phyloP scores from a whole-genome alignment of 2,888 invertebrate species.

The Carcina quercana region DNA sequence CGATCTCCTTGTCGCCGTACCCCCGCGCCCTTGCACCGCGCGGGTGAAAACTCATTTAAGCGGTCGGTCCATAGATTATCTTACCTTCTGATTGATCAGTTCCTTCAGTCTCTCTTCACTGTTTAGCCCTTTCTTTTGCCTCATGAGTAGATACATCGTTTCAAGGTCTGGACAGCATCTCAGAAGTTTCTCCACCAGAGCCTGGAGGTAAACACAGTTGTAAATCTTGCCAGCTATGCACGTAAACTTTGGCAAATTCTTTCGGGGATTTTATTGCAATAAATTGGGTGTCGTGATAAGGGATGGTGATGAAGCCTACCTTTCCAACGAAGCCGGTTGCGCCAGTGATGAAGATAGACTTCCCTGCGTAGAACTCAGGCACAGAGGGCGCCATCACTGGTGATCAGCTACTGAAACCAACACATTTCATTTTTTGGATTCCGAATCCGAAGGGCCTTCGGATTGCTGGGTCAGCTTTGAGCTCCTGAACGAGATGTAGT shows the following conservation, averaged over 20 bases:
- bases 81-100: constrained; percentile 32
- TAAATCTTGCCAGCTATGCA: too few species aligned
- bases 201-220: too few species aligned
- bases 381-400: constrained; percentile 45
- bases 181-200: constrained; percentile 83
- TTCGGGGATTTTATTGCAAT: too few species aligned
- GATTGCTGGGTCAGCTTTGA: too few species aligned
- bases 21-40: too few species aligned
- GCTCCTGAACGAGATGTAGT: too few species aligned
- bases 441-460: too few species aligned
- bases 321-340: constrained; percentile 82
- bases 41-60: too few species aligned
- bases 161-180: constrained; percentile 78
- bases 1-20: too few species aligned
- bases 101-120: constrained; percentile 66
- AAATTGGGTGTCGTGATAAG: not conserved
- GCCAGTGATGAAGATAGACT: constrained; percentile 85
- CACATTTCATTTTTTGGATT: not conserved
- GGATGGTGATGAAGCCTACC: constrained; percentile 24
- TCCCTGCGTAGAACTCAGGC: constrained; percentile 67
- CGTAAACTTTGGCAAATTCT: too few species aligned
- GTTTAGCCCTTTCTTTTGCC: constrained; percentile 77
- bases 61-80: too few species aligned
- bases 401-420: constrained; percentile 1
- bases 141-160: constrained; percentile 77